Conservation (phyloP, 2,888 invertebrate species). For the Ennomos erosarius region DNA sequence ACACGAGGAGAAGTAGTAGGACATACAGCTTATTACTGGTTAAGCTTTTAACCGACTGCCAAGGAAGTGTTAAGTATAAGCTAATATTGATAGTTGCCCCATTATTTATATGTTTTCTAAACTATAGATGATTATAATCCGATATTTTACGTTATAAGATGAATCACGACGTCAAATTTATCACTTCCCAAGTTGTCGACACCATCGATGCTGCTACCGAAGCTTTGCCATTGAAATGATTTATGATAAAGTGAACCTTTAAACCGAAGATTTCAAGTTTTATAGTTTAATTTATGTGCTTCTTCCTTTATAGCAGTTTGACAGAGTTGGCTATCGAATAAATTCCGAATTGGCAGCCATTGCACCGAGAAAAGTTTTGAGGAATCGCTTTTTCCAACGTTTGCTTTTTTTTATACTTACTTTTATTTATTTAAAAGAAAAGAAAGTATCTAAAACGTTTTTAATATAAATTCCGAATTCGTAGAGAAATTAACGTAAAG, state of each 20-base stretch:
- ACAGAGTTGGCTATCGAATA: conserved; percentile 24
- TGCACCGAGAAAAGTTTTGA: conserved; percentile 14
- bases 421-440: too few relatives aligned
- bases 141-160: background rate
- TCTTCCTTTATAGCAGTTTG: conserved; percentile 22
- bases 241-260: conserved; percentile 18
- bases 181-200: conserved; percentile 3
- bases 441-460: too few relatives aligned
- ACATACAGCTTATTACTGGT: too few relatives aligned
- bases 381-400: conserved; percentile 2
- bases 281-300: conserved; percentile 27
- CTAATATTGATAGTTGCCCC: too few relatives aligned
- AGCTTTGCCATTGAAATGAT: conserved; percentile 12
- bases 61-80: too few relatives aligned
- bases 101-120: too few relatives aligned
- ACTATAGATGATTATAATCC: too few relatives aligned
- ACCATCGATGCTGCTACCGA: conserved; percentile 9
- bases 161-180: conserved; percentile 5
- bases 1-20: background rate
- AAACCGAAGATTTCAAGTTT: conserved; percentile 22
- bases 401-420: too few relatives aligned
- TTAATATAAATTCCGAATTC: too few relatives aligned
- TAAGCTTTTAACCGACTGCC: too few relatives aligned
- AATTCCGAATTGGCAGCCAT: conserved; percentile 24
- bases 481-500: too few relatives aligned